Base-by-base conservation (phyloP, 2,797 vertebrate genomes). In the Xenopus petersii region DNA sequence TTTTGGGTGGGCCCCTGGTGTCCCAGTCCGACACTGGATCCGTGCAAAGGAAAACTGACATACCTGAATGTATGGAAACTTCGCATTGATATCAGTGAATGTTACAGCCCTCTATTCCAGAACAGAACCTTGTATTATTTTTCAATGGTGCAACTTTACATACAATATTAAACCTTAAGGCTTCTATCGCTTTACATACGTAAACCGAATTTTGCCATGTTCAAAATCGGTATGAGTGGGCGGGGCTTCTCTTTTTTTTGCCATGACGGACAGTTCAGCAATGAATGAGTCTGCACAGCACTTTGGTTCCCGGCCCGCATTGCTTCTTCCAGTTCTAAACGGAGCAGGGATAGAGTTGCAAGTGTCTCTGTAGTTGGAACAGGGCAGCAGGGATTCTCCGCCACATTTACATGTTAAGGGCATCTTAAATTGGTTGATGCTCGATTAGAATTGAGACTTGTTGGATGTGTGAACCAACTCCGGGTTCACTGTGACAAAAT, bases 381-480 rank as follows among this genome's bases (percentile, higher is more conserved):
- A 61, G 47, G 36, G 15, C 67, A 54, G 55, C 21, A 70, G n/a
- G 10, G 61, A 6, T 42, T 55, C 26, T 36, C 65, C 62, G 3
- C 51, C 56, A 54, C 42, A 58, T 12, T 30, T 49, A 64, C 70
- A 46, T 71, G 68, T 60, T n/a, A 67, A 51, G 16, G 33, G 58
- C 63, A 76, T 60, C 42, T 61, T 71, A 66, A 60, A 59, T 11
- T 54, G 15, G 69, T 61, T 8, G 62, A 36, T 70, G 74, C 56
- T 71, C 42, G 47, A 64, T 16, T 59, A 59, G 48, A 71, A 54
- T 46, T 66, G 69, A 71, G 33, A 61, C 69, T 76, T 66, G 69
- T 71, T 65, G 74, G 26, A 49, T 63, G 62, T 81, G 82, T 80
- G 82, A 83, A 80, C 83, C 70, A 84, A 82, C 62, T 85, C 85